A percentile compares a stretch with the other conserved stretches of the same genome.
Conservation (phyloP, 2,797 vertebrate species). For the Zenarchopterus dispar region DNA sequence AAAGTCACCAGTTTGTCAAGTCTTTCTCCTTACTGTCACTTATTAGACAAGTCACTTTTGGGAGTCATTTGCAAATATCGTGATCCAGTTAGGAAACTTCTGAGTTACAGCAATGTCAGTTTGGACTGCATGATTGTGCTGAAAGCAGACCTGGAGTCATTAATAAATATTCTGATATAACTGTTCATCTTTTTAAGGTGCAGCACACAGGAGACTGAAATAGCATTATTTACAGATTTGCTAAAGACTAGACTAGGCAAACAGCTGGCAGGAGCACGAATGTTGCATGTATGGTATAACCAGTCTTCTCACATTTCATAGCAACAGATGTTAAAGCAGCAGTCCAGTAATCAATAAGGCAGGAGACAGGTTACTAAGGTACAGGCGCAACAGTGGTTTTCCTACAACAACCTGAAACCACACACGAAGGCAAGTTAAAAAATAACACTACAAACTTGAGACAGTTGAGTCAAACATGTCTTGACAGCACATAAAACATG, state of each 20-base stretch:
- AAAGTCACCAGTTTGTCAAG: too few species aligned
- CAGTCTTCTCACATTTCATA: background rate
- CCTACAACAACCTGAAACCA: background rate
- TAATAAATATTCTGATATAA: slow-evolving; percentile 9
- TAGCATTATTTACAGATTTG: background rate
- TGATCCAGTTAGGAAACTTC: too few species aligned
- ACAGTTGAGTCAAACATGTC: background rate
- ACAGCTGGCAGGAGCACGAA: background rate
- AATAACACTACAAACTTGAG: background rate
- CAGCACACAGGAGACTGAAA: background rate
- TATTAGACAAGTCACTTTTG: too few species aligned
- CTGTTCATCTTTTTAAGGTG: slow-evolving; percentile 4
- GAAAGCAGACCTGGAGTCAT: slow-evolving; percentile 5
- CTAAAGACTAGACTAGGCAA: background rate
- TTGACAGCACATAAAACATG: background rate
- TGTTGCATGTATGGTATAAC: background rate
- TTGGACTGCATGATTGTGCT: too few species aligned
- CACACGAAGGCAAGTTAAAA: too few species aligned
- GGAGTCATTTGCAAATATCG: slow-evolving; percentile 3
- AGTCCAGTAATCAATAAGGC: too few species aligned
- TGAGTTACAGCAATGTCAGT: too few species aligned
- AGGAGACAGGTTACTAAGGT: background rate
- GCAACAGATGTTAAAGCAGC: background rate
- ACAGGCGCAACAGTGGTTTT: background rate
- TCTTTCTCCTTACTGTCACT: too few species aligned